Conservation (phyloP, 1,140 invertebrate genomes). For the Drosophila mauritiana region DNA sequence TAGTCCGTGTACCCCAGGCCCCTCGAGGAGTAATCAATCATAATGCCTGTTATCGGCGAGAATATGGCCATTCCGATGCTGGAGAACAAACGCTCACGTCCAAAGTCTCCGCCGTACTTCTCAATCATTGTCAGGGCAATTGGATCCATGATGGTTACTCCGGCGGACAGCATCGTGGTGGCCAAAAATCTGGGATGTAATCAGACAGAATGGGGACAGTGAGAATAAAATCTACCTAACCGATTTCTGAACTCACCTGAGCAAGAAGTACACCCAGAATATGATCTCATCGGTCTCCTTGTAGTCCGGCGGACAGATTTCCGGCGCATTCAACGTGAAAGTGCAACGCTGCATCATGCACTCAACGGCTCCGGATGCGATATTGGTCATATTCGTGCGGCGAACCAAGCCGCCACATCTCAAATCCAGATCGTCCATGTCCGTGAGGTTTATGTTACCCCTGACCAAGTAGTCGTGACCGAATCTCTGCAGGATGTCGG, state of each 20-base stretch:
- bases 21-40: conserved; percentile 89
- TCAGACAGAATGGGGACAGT: too few relatives aligned
- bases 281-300: conserved; percentile 90
- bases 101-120: conserved; percentile 92
- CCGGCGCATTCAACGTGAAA: conserved; percentile 87
- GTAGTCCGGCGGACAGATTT: conserved; percentile 90
- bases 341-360: conserved; percentile 91
- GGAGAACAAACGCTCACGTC: conserved; percentile 91
- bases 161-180: conserved; percentile 90
- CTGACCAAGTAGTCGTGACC: conserved; percentile 87
- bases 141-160: conserved; percentile 92
- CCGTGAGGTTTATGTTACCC: conserved; percentile 89
- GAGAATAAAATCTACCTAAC: neutral
- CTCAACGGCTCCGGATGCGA: conserved; percentile 86
- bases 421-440: conserved; percentile 89
- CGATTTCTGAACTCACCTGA: conserved; percentile 76
- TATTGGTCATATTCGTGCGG: conserved; percentile 87
- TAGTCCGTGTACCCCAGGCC: conserved; percentile 90
- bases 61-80: conserved; percentile 92
- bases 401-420: conserved; percentile 89
- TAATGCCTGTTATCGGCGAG: conserved; percentile 91
- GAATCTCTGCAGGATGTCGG: conserved; percentile 89
- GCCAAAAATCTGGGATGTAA: conserved; percentile 87
- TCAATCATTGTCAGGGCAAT: conserved; percentile 92
- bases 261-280: conserved; percentile 91